phyloP scores from a whole-genome alignment of 2,888 invertebrate species.

The Pyralis farinalis region DNA sequence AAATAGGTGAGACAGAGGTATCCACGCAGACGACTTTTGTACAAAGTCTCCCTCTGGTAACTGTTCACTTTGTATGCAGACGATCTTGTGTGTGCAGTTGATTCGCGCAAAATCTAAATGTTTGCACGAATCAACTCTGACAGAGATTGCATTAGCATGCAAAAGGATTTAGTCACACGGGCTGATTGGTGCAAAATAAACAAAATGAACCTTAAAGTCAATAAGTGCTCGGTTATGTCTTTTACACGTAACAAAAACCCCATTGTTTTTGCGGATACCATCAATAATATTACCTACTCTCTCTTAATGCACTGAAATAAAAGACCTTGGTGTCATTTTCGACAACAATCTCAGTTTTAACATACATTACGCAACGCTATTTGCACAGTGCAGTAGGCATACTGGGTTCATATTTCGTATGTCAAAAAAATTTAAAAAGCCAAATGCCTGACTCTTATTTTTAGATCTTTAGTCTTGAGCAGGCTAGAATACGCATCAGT shows the following conservation, averaged over 20 bases:
- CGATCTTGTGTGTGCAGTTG: too few species aligned
- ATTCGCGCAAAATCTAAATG: too few species aligned
- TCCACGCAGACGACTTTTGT: too few species aligned
- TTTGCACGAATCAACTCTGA: background rate
- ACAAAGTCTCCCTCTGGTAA: too few species aligned
- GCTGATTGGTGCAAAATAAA: background rate
- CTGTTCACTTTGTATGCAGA: background rate
- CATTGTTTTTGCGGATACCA: background rate
- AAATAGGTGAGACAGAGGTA: too few species aligned
- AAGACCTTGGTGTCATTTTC: background rate
- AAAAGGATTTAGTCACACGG: background rate
- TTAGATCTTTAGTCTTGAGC: background rate
- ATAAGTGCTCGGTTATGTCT: background rate
- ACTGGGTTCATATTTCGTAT: background rate
- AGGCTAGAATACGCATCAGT: background rate
- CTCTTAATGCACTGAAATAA: background rate
- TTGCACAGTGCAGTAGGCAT: background rate
- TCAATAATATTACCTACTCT: background rate
- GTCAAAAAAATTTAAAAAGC: background rate
- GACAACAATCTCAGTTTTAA: background rate
- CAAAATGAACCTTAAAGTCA: background rate
- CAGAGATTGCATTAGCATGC: background rate
- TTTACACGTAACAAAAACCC: background rate
- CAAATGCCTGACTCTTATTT: background rate
- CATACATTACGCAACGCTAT: background rate